phyloP scores from a whole-genome alignment of 2,113 vertebrate genomes.

The Spheniscus mendiculus region DNA sequence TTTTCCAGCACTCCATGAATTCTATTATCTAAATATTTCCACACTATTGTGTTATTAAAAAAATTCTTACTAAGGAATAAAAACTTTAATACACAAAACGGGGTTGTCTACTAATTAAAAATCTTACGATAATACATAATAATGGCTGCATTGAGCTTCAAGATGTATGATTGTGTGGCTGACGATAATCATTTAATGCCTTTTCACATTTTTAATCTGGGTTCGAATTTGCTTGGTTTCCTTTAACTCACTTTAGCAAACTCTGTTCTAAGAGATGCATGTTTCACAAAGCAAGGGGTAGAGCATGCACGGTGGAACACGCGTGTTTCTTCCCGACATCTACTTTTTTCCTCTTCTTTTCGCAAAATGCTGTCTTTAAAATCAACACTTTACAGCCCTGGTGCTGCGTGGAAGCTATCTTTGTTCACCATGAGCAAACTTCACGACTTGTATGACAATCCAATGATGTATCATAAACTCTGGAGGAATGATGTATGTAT shows the following conservation, averaged over 20 bases:
- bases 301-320: not conserved
- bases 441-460: not conserved
- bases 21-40: slow-evolving; percentile 80
- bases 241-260: not conserved
- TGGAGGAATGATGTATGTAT: not conserved
- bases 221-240: not conserved
- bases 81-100: slow-evolving; percentile 75
- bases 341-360: not conserved
- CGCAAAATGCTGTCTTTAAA: not conserved
- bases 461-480: not conserved
- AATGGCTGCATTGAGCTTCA: not conserved
- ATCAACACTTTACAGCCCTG: not conserved
- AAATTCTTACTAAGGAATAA: slow-evolving; percentile 82
- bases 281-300: not conserved
- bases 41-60: slow-evolving; percentile 82
- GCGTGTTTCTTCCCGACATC: not conserved
- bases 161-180: not conserved
- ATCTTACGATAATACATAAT: not conserved
- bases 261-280: not conserved
- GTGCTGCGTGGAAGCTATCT: not conserved
- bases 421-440: not conserved
- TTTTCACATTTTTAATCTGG: not conserved
- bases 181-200: not conserved
- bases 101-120: slow-evolving; percentile 75
- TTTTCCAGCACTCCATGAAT: slow-evolving; percentile 79